Percentiles rank a stretch among this genome's conserved stretches.
phyloP scores from a whole-genome alignment of 2,113 vertebrate species.

The Aegithalos caudatus region DNA sequence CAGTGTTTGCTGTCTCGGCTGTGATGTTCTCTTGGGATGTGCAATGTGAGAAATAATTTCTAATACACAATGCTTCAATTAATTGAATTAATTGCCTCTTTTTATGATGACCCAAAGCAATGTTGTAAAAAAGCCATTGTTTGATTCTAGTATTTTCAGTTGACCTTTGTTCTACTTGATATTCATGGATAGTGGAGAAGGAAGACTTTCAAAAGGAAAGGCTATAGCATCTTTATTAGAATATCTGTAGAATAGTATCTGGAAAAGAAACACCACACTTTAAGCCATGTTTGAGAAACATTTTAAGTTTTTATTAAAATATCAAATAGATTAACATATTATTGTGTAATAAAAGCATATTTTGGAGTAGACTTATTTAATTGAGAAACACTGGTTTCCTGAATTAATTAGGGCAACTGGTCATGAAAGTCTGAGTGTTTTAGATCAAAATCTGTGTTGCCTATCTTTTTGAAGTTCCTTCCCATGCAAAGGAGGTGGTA shows the following conservation, averaged over 20 bases:
- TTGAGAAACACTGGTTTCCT: background rate
- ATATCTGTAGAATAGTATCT: background rate
- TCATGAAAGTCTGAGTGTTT: background rate
- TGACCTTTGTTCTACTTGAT: background rate
- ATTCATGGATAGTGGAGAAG: background rate
- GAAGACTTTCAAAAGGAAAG: background rate
- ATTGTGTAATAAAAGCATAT: background rate
- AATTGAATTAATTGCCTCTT: background rate
- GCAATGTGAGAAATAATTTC: background rate
- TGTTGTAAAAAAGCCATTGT: background rate
- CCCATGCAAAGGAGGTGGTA: background rate
- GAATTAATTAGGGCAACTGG: background rate
- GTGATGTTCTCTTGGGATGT: background rate
- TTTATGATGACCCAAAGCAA: background rate
- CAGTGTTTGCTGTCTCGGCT: background rate
- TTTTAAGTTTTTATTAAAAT: background rate
- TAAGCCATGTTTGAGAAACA: background rate
- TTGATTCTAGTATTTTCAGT: background rate
- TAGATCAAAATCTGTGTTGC: background rate
- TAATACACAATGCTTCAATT: background rate
- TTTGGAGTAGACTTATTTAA: background rate
- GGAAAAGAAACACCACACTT: background rate
- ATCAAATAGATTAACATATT: background rate
- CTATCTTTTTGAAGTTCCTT: background rate
- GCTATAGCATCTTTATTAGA: background rate